A percentile compares a stretch with the other conserved stretches of the same genome.
These are phyloP conservation scores for Hedychridium roseum DNA, from an alignment of 2,888 invertebrate genomes.

Conservation along the genomic window DNA sequence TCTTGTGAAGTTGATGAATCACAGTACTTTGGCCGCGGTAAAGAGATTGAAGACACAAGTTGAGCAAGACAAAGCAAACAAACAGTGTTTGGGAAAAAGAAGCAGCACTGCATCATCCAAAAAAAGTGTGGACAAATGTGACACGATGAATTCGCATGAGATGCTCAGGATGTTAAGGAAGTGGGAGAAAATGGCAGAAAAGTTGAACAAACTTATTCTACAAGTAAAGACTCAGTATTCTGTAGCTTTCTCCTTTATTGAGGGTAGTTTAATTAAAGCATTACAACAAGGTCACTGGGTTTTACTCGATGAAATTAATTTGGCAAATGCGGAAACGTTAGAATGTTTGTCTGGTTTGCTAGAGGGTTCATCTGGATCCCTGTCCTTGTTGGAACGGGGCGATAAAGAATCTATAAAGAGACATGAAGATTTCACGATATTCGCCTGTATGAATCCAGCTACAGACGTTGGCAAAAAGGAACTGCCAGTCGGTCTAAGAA, in stretches of 20 bases:
- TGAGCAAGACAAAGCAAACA: too few relatives aligned
- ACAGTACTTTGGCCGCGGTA: conserved; percentile 73
- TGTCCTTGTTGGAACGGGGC: conserved; percentile 89
- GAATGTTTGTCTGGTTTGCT: conserved; percentile 92
- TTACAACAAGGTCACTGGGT: conserved; percentile 95
- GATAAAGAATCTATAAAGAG: conserved; percentile 83
- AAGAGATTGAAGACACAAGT: conserved; percentile 61
- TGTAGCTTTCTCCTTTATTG: conserved; percentile 89
- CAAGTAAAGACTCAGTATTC: conserved; percentile 79
- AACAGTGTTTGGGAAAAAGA: too few relatives aligned
- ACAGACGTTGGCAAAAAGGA: conserved; percentile 99
- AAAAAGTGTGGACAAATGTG: too few relatives aligned
- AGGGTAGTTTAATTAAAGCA: conserved; percentile 92
- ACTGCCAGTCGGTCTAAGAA: conserved; percentile 89
- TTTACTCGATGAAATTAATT: conserved; percentile 95
- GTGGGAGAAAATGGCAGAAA: conserved; percentile 61
- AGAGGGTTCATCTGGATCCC: conserved; percentile 81
- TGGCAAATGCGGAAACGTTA: conserved; percentile 95
- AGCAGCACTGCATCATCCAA: too few relatives aligned
- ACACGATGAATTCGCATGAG: too few relatives aligned
- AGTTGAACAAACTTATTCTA: conserved; percentile 74
- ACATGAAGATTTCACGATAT: conserved; percentile 86
- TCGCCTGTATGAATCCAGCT: conserved; percentile 99
- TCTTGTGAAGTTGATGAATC: conserved; percentile 79
- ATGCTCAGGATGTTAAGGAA: conserved; percentile 33